Evolutionary conservation across 2,797 vertebrate genomes (phyloP), one percentile per base, ranked within the genome.

Genomic region (Lemur catta): DNA sequence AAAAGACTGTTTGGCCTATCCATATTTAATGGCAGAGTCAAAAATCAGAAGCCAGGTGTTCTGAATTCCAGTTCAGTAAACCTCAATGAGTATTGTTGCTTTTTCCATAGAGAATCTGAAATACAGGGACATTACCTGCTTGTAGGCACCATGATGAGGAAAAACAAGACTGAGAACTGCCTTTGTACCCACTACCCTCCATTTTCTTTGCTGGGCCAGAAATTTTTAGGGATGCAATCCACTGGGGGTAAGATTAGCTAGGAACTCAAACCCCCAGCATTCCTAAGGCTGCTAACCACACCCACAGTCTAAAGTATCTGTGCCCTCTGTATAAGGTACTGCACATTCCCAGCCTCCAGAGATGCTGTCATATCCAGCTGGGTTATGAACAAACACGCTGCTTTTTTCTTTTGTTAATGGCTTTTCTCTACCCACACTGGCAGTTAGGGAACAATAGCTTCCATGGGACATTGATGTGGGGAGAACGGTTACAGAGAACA

Each of bases 391-490:
- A 96, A 94, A 94, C 61, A 84, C 15, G 26, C 10, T 67, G 28
- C 48, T 43, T 72, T 59, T 96, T 89, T 76, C 81, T 82, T 84
- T 94, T 93, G 84, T 96, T 69, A 93, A 72, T 91, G 89, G 69
- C 57, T 92, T 96, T 96, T 89, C 59, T 95, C 80, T 93, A 87
- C 84, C 92, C 84, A 97, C 89, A 93, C 13, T 59, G 89, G 65
- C 55, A 95, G 80, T 85, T 69, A 89, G 75, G 80, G 91, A 93
- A 96, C 80, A 92, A 71, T 0, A 87, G 84, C 50, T 38, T 97
- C 55, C 14, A 89, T 10, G 67, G 84, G 90, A 95, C 41, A 80
- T 24, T 79, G 50, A 63, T 9, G 30, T 48, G 15, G 87, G 82
- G 85, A 65, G 35, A 91, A 46, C 72, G 43, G 79, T 89, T 94